Base-by-base conservation (phyloP, 1,140 invertebrate genomes). In the Drosophila kurseongensis region DNA sequence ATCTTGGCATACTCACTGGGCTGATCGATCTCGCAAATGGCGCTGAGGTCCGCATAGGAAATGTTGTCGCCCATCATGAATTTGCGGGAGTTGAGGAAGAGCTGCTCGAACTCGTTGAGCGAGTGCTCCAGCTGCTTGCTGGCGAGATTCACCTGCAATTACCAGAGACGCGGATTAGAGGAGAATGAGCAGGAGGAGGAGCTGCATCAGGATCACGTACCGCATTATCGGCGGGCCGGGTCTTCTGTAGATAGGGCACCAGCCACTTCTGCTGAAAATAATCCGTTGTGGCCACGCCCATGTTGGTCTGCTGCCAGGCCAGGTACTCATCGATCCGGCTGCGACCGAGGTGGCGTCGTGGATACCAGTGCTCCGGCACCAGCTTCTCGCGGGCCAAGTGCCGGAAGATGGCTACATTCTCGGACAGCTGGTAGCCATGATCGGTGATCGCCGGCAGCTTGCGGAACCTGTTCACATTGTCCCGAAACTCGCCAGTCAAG, bases 271-370 rank as follows among this genome's bases (percentile, higher is more conserved):
- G 93, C 78, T 94, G 93, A 77, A 97, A 97, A 81, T 95, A 96
- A 90, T 95, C 93, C 9, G 95, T 93, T 85, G 95, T 96, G 77
- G 94, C 93, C 1, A 95, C 76, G 69, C 96, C 93, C 1, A 95
- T 94, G 72, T 96, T 96, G 8, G 95, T 82, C 90, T 98, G 97
- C 74, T 98, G 97, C 97, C 97, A 98, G 91, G 97, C 95, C 41
- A 97, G 92, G 81, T 96, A 98, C 92, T 98, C 97, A 80, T 98
- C 96, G 12, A 97, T 95, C 66, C 93, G 93, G 1, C 97, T 96
- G 84, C 95, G 95, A 13, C 92, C 76, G 69, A 95, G 93, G 12
- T 93, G 93, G 44, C 96, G 94, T 48, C 93, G 93, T 5, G 97
- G 97, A 92, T 96, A 98, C 95, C 95, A 96, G 55, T 96, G 93